These are phyloP conservation scores for Thumatha senex DNA, from an alignment of 2,888 invertebrate genomes.

Conservation along the genomic window DNA sequence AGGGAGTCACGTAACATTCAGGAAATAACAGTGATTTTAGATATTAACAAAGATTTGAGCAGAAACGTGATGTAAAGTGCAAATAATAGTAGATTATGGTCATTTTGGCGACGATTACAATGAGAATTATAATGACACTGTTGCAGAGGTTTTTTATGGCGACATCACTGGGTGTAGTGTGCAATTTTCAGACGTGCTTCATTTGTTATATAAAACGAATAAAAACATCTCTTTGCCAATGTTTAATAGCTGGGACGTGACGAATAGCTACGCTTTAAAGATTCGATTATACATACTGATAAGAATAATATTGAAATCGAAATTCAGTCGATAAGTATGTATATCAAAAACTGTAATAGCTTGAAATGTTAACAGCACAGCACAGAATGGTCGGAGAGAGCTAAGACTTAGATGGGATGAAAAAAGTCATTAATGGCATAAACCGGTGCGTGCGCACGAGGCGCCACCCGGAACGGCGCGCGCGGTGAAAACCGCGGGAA, in stretches of 20 bases:
- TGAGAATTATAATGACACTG: slow-evolving; percentile 35
- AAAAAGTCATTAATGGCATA: slow-evolving; percentile 66
- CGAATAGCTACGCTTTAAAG: slow-evolving; percentile 20
- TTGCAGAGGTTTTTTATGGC: slow-evolving; percentile 20
- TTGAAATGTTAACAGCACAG: slow-evolving; percentile 10
- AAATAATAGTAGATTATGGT: slow-evolving; percentile 45
- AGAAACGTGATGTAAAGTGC: slow-evolving; percentile 47
- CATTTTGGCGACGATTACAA: slow-evolving; percentile 33
- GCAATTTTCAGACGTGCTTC: slow-evolving; percentile 40
- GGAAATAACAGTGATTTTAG: slow-evolving; percentile 40
- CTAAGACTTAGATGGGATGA: slow-evolving; percentile 46
- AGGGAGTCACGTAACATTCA: slow-evolving; percentile 41
- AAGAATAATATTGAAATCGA: slow-evolving; percentile 20
- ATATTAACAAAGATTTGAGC: slow-evolving; percentile 35
- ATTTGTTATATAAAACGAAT: slow-evolving; percentile 19
- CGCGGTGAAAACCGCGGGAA: slow-evolving; percentile 80
- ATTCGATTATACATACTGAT: slow-evolving; percentile 31
- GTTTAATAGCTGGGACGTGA: slow-evolving; percentile 30
- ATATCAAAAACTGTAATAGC: slow-evolving; percentile 4
- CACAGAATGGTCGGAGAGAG: slow-evolving; percentile 47
- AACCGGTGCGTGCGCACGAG: slow-evolving; percentile 65
- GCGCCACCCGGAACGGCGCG: slow-evolving; percentile 80
- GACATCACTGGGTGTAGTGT: slow-evolving; percentile 28
- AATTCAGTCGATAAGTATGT: slow-evolving; percentile 15
- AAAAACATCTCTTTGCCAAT: slow-evolving; percentile 21